These are phyloP conservation scores for Drosophila teissieri DNA, from an alignment of 1,140 invertebrate species.

Conservation along the genomic window DNA sequence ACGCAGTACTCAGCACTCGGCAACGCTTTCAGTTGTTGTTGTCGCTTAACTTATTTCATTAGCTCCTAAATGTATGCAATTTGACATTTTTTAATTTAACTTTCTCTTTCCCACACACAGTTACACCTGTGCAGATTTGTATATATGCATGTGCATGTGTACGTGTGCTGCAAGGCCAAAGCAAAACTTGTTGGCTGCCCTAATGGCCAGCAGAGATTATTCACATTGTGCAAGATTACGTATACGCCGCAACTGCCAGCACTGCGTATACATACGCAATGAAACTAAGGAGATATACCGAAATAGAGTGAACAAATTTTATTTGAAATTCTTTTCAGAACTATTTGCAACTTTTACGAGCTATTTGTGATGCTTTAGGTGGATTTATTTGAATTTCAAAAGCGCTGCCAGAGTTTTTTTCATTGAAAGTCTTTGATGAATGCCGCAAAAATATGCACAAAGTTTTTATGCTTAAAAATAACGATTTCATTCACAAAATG, in stretches of 20 bases:
- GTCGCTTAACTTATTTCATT: conserved; percentile 80
- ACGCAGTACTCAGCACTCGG: conserved; percentile 60
- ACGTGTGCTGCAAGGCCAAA: conserved; percentile 19
- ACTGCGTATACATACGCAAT: conserved; percentile 17
- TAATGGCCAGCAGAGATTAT: conserved; percentile 41
- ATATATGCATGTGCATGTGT: not conserved
- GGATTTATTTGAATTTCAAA: conserved; percentile 1
- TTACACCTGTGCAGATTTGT: not conserved
- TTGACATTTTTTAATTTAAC: conserved; percentile 83
- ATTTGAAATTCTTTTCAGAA: conserved; percentile 2
- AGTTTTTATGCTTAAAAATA: not conserved
- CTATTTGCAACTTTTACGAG: conserved; percentile 2
- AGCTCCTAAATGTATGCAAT: conserved; percentile 82
- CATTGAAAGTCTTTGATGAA: not conserved
- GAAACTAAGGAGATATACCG: conserved; percentile 8
- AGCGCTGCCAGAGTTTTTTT: not conserved
- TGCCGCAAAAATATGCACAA: not conserved
- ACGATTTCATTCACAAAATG: not conserved
- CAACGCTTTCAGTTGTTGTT: conserved; percentile 54
- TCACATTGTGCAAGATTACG: conserved; percentile 39
- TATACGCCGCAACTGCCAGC: conserved; percentile 1
- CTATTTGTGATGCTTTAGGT: not conserved
- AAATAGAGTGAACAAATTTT: not conserved
- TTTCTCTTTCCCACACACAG: conserved; percentile 58
- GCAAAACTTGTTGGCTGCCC: conserved; percentile 30